These are phyloP conservation scores for Acleris laterana DNA, from an alignment of 2,888 invertebrate genomes.

Conservation along the genomic window DNA sequence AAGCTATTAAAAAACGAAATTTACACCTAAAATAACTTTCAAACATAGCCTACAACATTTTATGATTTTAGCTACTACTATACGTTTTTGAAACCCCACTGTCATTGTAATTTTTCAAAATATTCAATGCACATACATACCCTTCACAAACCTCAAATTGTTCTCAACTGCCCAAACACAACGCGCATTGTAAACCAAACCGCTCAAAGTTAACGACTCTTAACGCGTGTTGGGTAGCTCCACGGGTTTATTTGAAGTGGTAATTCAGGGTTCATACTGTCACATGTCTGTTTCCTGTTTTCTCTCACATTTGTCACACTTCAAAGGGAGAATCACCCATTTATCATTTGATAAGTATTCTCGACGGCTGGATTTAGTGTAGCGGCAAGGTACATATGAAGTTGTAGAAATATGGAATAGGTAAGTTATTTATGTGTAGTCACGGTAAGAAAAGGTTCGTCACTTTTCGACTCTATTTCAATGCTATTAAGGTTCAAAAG, in stretches of 20 bases:
- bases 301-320: slow-evolving; percentile 29
- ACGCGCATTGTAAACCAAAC: slow-evolving; percentile 20
- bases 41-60: too few species aligned
- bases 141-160: too few species aligned
- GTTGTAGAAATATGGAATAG: neutral
- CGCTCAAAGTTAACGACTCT: slow-evolving; percentile 2
- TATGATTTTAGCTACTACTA: too few species aligned
- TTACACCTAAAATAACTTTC: too few species aligned
- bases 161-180: neutral
- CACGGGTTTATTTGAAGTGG: slow-evolving; percentile 33
- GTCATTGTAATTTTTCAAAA: too few species aligned
- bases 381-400: neutral
- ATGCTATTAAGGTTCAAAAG: too few species aligned
- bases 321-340: slow-evolving; percentile 31
- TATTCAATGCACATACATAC: too few species aligned
- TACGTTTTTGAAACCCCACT: neutral
- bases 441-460: too few species aligned
- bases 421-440: neutral
- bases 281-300: slow-evolving; percentile 25
- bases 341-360: slow-evolving; percentile 34
- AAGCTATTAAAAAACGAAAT: too few species aligned
- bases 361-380: neutral
- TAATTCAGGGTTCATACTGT: slow-evolving; percentile 27
- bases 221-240: slow-evolving; percentile 1
- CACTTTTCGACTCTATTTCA: too few species aligned